A percentile compares a stretch with the other conserved stretches of the same genome.
These are phyloP conservation scores for Eilema sororculum DNA, from an alignment of 2,888 invertebrate species.

Conservation along the genomic window DNA sequence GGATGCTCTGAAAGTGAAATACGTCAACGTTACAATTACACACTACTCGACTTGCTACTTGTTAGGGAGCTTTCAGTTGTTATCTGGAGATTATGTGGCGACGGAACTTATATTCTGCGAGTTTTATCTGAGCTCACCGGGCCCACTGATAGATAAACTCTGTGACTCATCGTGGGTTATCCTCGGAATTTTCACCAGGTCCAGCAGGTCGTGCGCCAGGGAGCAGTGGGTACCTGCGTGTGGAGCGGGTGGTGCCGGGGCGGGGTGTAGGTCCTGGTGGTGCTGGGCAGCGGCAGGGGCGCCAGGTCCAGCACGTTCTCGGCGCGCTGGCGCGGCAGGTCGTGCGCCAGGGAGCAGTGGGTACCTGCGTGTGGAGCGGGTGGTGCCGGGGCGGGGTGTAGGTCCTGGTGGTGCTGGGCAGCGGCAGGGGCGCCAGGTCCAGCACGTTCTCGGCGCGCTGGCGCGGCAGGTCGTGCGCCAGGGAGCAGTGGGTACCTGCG, in stretches of 20 bases:
- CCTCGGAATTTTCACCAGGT: too few species aligned
- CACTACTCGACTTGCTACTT: too few species aligned
- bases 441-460: conserved; percentile 89
- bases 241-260: conserved; percentile 21
- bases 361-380: conserved; percentile 11
- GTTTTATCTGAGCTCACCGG: too few species aligned
- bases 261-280: conserved; percentile 90
- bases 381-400: conserved; percentile 79
- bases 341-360: conserved; percentile 67
- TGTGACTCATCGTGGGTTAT: neutral
- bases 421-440: conserved; percentile 91
- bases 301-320: conserved; percentile 91
- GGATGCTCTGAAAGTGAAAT: conserved; percentile 52
- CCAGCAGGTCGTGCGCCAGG: conserved; percentile 76
- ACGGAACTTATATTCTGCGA: too few species aligned
- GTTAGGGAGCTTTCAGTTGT: too few species aligned
- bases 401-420: conserved; percentile 91
- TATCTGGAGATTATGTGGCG: too few species aligned
- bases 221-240: conserved; percentile 6
- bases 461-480: conserved; percentile 77
- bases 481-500: conserved; percentile 30
- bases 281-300: conserved; percentile 92
- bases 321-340: conserved; percentile 77
- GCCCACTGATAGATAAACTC: too few species aligned
- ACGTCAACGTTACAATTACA: neutral